Base-by-base conservation (phyloP, 2,113 vertebrate species). In the Oryzias woworae region DNA sequence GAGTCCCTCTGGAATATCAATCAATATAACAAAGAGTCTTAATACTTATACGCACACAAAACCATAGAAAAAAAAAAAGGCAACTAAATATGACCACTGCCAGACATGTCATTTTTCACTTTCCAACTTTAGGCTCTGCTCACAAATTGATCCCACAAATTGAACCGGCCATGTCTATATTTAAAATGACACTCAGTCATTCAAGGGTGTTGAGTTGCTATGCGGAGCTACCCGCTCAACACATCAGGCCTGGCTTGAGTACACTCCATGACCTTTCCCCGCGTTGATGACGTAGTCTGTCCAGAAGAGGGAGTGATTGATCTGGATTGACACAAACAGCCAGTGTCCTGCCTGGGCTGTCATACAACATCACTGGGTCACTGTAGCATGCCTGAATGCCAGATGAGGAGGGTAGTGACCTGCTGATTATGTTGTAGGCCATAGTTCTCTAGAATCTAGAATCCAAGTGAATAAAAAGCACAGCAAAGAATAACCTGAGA, bases 271-370 rank as follows among this genome's bases (percentile, higher is more conserved):
- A 89, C 88, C 88, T 88, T 88, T 88, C 70, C 62, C 23, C 16
- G 54, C 46, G 44, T 80, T 87, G 83, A 89, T 90, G 87, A 78
- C 83, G 80, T 82, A 77, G 81, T 84, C 77, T 28, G 81, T 90
- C 86, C 87, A 85, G 89, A 80, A 85, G 81, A 86, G 78, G 81
- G 85, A 76, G 88, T 89, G 90, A 91, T 88, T 89, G 89, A 91
- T 91, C 87, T 84, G 85, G 86, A 80, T 83, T 88, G 90, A 91
- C 90, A 91, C 82, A 88, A 86, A 90, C 84, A 89, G 87, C 84
- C 74, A 87, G 81, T 73, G 77, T 78, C 82, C 81, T 83, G 78
- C 78, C 77, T 80, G 77, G 83, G 82, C 86, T 88, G 89, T 89
- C 89, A 89, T 83, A 89, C 79, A 85, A 74, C 83, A 90, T 90